These are phyloP conservation scores for Eilema griseolum DNA, from an alignment of 2,888 invertebrate species.

Conservation along the genomic window DNA sequence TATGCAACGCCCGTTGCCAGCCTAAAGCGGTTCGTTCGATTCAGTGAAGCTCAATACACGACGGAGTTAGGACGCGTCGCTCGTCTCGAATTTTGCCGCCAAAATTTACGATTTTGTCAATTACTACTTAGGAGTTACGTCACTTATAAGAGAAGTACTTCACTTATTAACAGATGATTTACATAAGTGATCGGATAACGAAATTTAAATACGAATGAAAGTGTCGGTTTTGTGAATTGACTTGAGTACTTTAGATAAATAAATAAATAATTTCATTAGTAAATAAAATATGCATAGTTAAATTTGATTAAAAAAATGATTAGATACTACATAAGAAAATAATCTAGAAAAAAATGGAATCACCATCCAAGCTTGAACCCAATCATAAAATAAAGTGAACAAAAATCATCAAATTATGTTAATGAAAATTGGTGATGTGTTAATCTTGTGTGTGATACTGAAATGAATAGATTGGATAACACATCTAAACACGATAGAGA, in stretches of 20 bases:
- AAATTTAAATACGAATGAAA: background rate
- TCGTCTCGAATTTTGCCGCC: constrained; percentile 59
- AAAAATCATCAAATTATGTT: constrained; percentile 35
- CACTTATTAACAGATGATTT: background rate
- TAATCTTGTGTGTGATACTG: constrained; percentile 41
- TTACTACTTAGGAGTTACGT: constrained; percentile 3
- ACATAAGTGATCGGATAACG: background rate
- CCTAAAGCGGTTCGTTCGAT: constrained; percentile 22
- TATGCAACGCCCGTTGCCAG: constrained; percentile 23
- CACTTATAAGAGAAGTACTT: background rate
- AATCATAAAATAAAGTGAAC: constrained; percentile 42
- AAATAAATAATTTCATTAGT: background rate
- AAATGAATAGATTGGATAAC: constrained; percentile 80
- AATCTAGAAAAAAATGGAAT: background rate
- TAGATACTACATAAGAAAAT: background rate
- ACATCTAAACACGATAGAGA: constrained; percentile 70
- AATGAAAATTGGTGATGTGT: constrained; percentile 34
- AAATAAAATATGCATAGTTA: background rate
- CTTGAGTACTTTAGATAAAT: background rate
- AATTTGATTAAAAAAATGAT: background rate
- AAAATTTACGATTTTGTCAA: constrained; percentile 54
- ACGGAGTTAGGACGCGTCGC: constrained; percentile 48
- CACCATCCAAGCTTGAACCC: constrained; percentile 11
- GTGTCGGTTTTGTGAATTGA: background rate
- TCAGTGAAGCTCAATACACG: constrained; percentile 52